Evolutionary conservation across 2,888 invertebrate genomes (phyloP), one percentile per base, ranked within the genome.

Genomic region (Craniophora ligustri): DNA sequence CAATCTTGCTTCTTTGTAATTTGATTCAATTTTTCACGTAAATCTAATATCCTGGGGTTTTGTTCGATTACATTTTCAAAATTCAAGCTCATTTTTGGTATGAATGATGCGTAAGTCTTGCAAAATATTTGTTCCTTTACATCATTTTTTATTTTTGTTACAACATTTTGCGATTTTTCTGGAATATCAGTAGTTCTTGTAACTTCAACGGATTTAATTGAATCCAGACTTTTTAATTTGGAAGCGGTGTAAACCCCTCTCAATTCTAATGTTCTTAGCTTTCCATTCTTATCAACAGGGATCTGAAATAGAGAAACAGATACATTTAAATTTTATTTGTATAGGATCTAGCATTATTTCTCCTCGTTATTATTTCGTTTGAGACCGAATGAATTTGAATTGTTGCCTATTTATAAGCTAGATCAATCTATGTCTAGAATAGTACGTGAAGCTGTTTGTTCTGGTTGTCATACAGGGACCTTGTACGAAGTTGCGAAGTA

Each of bases 31-130:
- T 92, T 93, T 67, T 91, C 88, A 58, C 91, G 90, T 59, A 93
- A 83, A 79, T 92, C 93, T 69, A 91, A 75, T 67, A 93, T 92
- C 78, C 91, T 85, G 7, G 92, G 90, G 67, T 92, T 93, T 72
- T 89, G 87, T 56, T 91, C 89, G 11, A 86, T 87, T 8, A 88
- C 88, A 74, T 89, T 92, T 66, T 91, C 91, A 57, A 91, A 78
- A 63, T 81, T 90, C 55, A 89, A 83, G 69, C 83, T 91, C 88
- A 92, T 91, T 84, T 92, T 92, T 35, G 92, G 92, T 81, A 92
- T 90, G 36, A 92, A 78, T 26, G 91, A 89, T 57, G 86, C 81
- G 74, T 88, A 91, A 14, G 84, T 82, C 75, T 88, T 90, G 54
- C 82, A 82, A 74, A 86, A 86, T 58, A 84, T 66, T 72, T 85